Conservation (phyloP, 2,888 invertebrate genomes). For the Aspidiotus destructor region DNA sequence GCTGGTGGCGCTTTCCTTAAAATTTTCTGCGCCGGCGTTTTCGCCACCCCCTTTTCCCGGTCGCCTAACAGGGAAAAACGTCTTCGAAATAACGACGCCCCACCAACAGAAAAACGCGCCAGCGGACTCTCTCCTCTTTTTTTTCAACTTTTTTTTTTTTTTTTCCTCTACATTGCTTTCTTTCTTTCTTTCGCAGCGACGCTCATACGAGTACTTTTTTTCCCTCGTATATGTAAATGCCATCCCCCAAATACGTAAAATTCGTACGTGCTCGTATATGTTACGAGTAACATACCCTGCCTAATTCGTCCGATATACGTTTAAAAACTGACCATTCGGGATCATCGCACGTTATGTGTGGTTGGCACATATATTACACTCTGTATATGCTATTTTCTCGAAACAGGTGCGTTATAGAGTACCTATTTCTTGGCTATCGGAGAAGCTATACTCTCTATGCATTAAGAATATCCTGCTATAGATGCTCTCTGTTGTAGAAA, state of each 20-base stretch:
- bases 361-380: too few relatives aligned
- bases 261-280: background rate
- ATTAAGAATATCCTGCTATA: background rate
- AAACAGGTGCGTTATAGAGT: too few relatives aligned
- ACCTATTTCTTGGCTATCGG: background rate
- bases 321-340: too few relatives aligned
- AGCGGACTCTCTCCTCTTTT: background rate
- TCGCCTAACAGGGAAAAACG: conserved; percentile 3
- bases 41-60: background rate
- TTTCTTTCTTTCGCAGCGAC: background rate
- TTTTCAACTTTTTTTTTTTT: conserved; percentile 9
- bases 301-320: background rate
- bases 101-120: conserved; percentile 19
- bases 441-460: background rate
- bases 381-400: too few relatives aligned
- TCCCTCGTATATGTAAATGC: conserved; percentile 1
- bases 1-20: conserved; percentile 16
- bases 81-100: conserved; percentile 6
- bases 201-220: background rate
- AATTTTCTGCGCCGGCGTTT: conserved; percentile 34
- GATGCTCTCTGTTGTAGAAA: conserved; percentile 18
- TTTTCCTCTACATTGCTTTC: background rate
- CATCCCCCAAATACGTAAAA: conserved; percentile 1
- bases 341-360: too few relatives aligned
- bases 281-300: background rate